A percentile compares a stretch with the other conserved stretches of the same genome.
phyloP scores from a whole-genome alignment of 2,888 invertebrate genomes.

The Gymnocheta viridis region DNA sequence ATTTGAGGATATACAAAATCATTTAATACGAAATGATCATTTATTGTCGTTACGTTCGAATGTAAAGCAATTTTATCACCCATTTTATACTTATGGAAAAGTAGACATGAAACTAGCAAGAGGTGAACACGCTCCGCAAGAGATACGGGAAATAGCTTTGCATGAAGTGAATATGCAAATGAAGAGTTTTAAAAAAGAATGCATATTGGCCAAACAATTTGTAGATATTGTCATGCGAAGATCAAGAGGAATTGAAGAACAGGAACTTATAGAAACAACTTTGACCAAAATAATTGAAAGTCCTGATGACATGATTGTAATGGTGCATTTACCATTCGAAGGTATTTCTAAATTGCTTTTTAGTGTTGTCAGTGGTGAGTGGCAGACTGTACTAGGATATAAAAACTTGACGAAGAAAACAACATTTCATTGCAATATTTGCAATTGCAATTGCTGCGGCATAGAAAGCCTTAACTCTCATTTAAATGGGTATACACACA shows the following conservation, averaged over 20 bases:
- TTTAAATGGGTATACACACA: slow-evolving; percentile 58
- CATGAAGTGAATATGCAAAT: slow-evolving; percentile 46
- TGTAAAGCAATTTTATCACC: slow-evolving; percentile 70
- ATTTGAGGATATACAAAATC: slow-evolving; percentile 47
- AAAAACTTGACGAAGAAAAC: slow-evolving; percentile 32
- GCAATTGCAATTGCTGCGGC: slow-evolving; percentile 54
- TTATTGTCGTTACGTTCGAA: slow-evolving; percentile 19
- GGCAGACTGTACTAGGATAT: slow-evolving; percentile 47
- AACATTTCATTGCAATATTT: slow-evolving; percentile 62
- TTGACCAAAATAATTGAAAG: slow-evolving; percentile 30
- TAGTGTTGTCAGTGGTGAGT: slow-evolving; percentile 45
- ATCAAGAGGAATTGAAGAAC: background rate
- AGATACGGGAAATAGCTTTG: slow-evolving; percentile 18
- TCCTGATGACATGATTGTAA: slow-evolving; percentile 59
- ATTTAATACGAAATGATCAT: slow-evolving; percentile 58
- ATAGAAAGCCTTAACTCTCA: slow-evolving; percentile 68
- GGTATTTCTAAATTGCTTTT: slow-evolving; percentile 62
- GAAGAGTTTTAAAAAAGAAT: slow-evolving; percentile 24
- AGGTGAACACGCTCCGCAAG: slow-evolving; percentile 44
- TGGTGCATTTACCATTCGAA: slow-evolving; percentile 52
- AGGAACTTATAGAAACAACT: slow-evolving; percentile 12
- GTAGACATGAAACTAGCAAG: slow-evolving; percentile 35
- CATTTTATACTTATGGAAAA: slow-evolving; percentile 70
- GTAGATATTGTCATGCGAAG: background rate
- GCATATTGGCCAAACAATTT: slow-evolving; percentile 34